Percentiles rank a stretch among this genome's conserved stretches.
phyloP scores from a whole-genome alignment of 1,140 invertebrate species.

The Zaprionus africanus region DNA sequence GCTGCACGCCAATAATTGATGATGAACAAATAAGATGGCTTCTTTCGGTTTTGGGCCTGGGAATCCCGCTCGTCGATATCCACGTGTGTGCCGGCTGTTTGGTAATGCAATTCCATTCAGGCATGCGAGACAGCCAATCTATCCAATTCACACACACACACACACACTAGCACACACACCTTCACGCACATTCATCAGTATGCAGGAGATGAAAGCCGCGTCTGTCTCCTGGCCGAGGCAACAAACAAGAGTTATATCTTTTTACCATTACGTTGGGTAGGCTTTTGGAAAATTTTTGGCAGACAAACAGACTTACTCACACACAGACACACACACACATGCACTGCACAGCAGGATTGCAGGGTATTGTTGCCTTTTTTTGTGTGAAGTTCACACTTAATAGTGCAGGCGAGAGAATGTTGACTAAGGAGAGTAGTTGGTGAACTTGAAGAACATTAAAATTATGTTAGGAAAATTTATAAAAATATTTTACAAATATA shows the following conservation, averaged over 20 bases:
- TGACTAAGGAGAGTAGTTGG: neutral
- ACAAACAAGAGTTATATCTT: conserved; percentile 76
- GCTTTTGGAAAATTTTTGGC: conserved; percentile 53
- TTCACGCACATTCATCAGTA: conserved; percentile 69
- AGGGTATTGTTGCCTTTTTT: conserved; percentile 31
- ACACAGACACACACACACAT: conserved; percentile 6
- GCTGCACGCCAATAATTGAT: conserved; percentile 79
- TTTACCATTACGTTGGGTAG: conserved; percentile 57
- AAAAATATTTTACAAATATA: neutral
- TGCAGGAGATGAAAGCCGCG: conserved; percentile 70
- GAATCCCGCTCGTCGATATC: conserved; percentile 49
- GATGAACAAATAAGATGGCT: conserved; percentile 82
- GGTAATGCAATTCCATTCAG: conserved; percentile 80
- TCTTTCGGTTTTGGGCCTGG: conserved; percentile 67
- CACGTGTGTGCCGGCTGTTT: conserved; percentile 53
- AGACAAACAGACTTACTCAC: conserved; percentile 18
- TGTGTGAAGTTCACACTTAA: neutral
- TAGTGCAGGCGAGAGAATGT: neutral
- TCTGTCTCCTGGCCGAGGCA: conserved; percentile 33
- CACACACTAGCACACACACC: conserved; percentile 25
- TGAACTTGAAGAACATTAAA: neutral
- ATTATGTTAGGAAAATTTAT: neutral
- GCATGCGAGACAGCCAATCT: conserved; percentile 78
- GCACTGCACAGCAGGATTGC: conserved; percentile 16
- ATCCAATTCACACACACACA: conserved; percentile 60